Percentiles rank a stretch among this genome's conserved stretches.
Conservation (phyloP, 2,797 vertebrate species). For the Neosilurus mollespiculum region DNA sequence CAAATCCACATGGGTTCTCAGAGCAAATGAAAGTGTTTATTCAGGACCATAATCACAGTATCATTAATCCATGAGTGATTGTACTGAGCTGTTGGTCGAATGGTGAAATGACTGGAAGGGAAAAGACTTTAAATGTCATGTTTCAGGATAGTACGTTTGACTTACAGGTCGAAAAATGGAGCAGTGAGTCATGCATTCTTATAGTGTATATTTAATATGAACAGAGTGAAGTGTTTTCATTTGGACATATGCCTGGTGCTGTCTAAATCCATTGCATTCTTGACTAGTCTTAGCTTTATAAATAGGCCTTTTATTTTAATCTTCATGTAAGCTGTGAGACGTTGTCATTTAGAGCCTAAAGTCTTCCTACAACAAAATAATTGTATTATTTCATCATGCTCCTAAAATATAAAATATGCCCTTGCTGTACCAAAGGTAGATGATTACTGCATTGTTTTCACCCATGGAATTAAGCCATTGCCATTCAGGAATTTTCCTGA, state of each 20-base stretch:
- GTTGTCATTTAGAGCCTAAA: neutral
- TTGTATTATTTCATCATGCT: neutral
- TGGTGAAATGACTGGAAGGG: constrained; percentile 10
- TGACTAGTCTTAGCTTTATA: neutral
- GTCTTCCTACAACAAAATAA: too few relatives aligned
- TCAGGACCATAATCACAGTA: constrained; percentile 43
- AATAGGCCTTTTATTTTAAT: neutral
- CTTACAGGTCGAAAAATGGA: constrained; percentile 23
- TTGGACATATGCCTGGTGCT: neutral
- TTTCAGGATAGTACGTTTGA: constrained; percentile 42
- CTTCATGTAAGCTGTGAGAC: neutral
- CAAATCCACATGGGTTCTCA: constrained; percentile 24
- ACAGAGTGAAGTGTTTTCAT: constrained; percentile 29
- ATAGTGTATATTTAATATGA: constrained; percentile 45
- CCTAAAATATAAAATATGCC: neutral
- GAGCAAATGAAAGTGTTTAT: constrained; percentile 40
- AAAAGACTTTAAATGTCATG: constrained; percentile 49
- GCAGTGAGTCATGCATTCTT: constrained; percentile 16
- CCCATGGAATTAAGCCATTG: neutral
- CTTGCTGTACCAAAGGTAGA: neutral
- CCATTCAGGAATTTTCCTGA: neutral
- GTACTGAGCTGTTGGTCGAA: constrained; percentile 10
- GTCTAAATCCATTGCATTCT: neutral
- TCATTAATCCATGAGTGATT: constrained; percentile 37
- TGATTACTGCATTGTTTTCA: neutral